Base-by-base conservation (phyloP, 2,113 vertebrate genomes). In the Conger conger region DNA sequence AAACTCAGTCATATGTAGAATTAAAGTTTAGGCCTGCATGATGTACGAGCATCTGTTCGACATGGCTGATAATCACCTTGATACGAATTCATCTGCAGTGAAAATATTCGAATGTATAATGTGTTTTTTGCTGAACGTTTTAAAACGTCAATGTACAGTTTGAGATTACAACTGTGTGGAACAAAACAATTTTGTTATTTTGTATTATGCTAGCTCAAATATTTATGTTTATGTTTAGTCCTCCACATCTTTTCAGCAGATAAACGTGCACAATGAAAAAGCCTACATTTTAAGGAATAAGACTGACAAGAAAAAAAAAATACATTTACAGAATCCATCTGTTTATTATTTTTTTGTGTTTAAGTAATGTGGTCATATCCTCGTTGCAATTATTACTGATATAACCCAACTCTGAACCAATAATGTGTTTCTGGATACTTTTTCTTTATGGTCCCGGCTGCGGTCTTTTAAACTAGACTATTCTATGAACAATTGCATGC, bases 401-500 rank as follows among this genome's bases (percentile, higher is more conserved):
- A 82, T 36, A 82, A 18, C 18, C 50, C 35, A 23, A 33, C 30
- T 27, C 33, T 35, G 36, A 38, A 33, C 30, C 17, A 30, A 15
- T 33, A n/a, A n/a, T 8, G 23, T 1, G 27, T 76, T 76, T 76
- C 27, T 76, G 73, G 30, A n/a, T 76, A n/a, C 30, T n/a, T 73
- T 76, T 76, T 76, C 15, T 76, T 9, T 76, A 23, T 27, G 57
- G 57, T 4, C 23, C 57, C 23, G 23, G 57, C 11, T 63, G 23
- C 42, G 20, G 9, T 23, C 30, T 38, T 15, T 37, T 78, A 20
- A 60, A 63, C 27, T 23, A 16, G 50, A 6, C 27, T 13, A 33
- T 84, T 80, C 30, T 79, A 60, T 38, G 63, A 79, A 79, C 6
- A 37, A 79, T 23, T 79, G 57, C 78, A 37, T 57, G 77, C 35